Conservation (phyloP, 2,113 vertebrate genomes). For the Protomyctophum bolini region DNA sequence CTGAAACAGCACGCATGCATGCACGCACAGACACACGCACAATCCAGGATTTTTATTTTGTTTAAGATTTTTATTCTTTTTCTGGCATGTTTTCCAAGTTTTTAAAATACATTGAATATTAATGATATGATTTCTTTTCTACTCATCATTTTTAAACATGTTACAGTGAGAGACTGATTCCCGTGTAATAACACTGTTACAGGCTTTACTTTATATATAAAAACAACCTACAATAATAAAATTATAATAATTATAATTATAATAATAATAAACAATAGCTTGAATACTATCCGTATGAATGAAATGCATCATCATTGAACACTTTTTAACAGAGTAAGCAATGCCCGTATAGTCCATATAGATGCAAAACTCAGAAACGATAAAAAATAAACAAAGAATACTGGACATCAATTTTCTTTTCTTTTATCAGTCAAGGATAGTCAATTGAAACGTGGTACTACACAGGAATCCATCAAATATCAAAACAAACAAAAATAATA, state of each 20-base stretch:
- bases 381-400: slow-evolving; percentile 29
- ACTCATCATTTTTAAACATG: slow-evolving; percentile 36
- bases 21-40: too few species aligned
- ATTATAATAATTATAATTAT: slow-evolving; percentile 19
- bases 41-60: slow-evolving; percentile 12
- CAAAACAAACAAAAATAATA: slow-evolving; percentile 66
- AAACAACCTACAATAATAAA: slow-evolving; percentile 25
- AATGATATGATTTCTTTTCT: slow-evolving; percentile 68
- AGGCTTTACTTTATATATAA: slow-evolving; percentile 38
- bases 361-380: slow-evolving; percentile 30
- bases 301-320: slow-evolving; percentile 44
- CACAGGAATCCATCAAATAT: slow-evolving; percentile 79
- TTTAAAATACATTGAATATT: slow-evolving; percentile 77
- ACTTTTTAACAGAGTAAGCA: slow-evolving; percentile 50
- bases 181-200: slow-evolving; percentile 71
- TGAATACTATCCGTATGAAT: slow-evolving; percentile 41
- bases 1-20: too few species aligned
- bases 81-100: slow-evolving; percentile 66
- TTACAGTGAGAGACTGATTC: slow-evolving; percentile 68
- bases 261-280: slow-evolving; percentile 53
- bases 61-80: slow-evolving; percentile 69
- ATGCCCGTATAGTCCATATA: slow-evolving; percentile 62
- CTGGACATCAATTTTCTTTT: slow-evolving; percentile 26
- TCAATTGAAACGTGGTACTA: slow-evolving; percentile 69
- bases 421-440: slow-evolving; percentile 35